Evolutionary conservation across 2,797 vertebrate genomes (phyloP).

Genomic region (Oryzias dopingdopingensis): DNA sequence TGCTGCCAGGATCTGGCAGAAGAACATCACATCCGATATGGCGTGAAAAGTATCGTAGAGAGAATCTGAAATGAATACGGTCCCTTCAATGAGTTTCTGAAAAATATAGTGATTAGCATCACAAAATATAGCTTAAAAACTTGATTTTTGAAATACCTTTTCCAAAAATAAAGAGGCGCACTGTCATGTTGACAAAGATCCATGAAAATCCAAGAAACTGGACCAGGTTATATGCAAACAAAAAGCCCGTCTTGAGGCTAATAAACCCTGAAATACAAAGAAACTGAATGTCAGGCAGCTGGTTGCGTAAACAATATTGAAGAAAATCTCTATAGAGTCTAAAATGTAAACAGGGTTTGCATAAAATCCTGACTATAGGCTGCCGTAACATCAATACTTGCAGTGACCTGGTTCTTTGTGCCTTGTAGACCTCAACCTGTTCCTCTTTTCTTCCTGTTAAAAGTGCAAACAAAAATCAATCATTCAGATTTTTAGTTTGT

Average conservation of each 20-base stretch:
- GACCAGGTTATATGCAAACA: conserved; percentile 93
- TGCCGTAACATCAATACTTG: background rate
- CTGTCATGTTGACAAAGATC: conserved; percentile 96
- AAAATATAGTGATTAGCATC: background rate
- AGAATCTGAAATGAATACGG: conserved; percentile 79
- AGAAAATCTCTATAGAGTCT: background rate
- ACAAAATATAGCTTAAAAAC: background rate
- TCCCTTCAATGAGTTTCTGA: background rate
- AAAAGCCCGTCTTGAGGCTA: conserved; percentile 86
- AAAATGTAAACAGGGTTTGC: background rate
- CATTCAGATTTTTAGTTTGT: too few species aligned
- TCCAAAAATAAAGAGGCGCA: conserved; percentile 89
- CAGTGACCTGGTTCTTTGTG: conserved; percentile 85
- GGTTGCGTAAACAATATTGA: background rate
- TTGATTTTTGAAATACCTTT: conserved; percentile 76
- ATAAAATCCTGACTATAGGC: too few species aligned
- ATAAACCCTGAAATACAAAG: conserved; percentile 64
- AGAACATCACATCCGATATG: conserved; percentile 93
- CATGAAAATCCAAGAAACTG: conserved; percentile 97
- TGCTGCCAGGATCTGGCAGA: conserved; percentile 90
- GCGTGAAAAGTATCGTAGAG: conserved; percentile 94
- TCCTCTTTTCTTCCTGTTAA: conserved; percentile 86
- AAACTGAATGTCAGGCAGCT: background rate
- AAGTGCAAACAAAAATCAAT: conserved; percentile 20
- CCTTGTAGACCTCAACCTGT: conserved; percentile 81